A percentile compares a stretch with the other conserved stretches of the same genome.
Evolutionary conservation across 2,797 vertebrate species (phyloP).

Genomic region (Bucorvus abyssinicus): DNA sequence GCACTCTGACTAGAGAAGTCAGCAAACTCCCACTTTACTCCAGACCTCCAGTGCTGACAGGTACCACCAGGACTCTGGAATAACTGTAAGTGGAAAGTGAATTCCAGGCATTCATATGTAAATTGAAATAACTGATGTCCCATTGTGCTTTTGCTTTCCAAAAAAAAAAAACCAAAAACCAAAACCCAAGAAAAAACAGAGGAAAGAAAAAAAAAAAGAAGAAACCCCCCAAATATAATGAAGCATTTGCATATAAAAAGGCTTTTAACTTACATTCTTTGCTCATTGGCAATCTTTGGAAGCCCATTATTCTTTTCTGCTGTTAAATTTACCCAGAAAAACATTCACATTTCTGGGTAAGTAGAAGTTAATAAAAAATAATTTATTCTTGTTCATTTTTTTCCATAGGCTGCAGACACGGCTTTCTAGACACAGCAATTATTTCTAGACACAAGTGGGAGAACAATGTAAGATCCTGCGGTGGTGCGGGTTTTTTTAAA

Average conservation of each 20-base stretch:
- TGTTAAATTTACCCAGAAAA: slow-evolving; percentile 54
- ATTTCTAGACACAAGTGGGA: neutral
- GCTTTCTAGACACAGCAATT: slow-evolving; percentile 17
- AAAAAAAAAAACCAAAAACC: neutral
- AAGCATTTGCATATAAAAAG: slow-evolving; percentile 32
- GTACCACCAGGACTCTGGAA: neutral
- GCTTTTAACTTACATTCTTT: slow-evolving; percentile 28
- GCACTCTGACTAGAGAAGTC: neutral
- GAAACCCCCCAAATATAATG: neutral
- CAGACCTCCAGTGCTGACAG: neutral
- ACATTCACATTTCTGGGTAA: slow-evolving; percentile 43
- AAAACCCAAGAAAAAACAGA: no score
- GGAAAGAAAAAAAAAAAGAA: neutral
- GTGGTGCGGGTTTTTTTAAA: rapidly evolving
- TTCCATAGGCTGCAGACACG: slow-evolving; percentile 12
- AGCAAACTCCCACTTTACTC: neutral
- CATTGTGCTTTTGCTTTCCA: slow-evolving; percentile 1
- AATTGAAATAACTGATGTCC: neutral
- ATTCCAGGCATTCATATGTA: slow-evolving; percentile 11
- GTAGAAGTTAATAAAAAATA: slow-evolving; percentile 39
- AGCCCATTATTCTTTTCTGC: slow-evolving; percentile 19
- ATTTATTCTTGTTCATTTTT: slow-evolving; percentile 51
- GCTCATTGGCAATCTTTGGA: neutral
- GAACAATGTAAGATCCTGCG: neutral
- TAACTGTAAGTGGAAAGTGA: neutral